phyloP scores from a whole-genome alignment of 2,797 vertebrate species.

The Sardinella longiceps region DNA sequence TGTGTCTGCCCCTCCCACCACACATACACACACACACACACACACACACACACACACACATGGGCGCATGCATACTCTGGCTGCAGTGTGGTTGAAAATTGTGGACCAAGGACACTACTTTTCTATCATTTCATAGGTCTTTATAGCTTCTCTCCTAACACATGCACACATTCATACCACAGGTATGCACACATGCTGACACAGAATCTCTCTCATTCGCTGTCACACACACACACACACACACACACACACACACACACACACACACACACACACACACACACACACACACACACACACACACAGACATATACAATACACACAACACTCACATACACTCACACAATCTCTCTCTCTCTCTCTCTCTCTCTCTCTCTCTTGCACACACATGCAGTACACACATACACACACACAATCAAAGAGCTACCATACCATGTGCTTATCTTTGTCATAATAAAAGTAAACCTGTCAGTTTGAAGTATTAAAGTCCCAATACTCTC shows the following conservation, averaged over 20 bases:
- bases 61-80: background rate
- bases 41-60: constrained; percentile 11
- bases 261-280: background rate
- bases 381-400: background rate
- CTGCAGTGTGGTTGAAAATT: background rate
- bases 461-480: background rate
- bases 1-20: background rate
- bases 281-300: constrained; percentile 16
- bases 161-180: background rate
- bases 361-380: too few relatives aligned
- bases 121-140: background rate
- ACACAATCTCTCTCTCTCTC: too few relatives aligned
- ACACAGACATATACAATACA: background rate
- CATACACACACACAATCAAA: too few relatives aligned
- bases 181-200: background rate
- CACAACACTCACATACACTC: background rate
- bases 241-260: background rate
- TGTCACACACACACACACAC: background rate
- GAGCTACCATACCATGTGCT: background rate
- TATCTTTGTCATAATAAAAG: background rate
- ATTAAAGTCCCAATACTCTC: background rate
- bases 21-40: constrained; percentile 25
- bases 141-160: background rate
- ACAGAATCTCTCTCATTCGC: too few relatives aligned
- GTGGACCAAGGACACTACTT: background rate